Base-by-base conservation (phyloP, 2,113 vertebrate genomes). In the Otolemur garnettii region DNA sequence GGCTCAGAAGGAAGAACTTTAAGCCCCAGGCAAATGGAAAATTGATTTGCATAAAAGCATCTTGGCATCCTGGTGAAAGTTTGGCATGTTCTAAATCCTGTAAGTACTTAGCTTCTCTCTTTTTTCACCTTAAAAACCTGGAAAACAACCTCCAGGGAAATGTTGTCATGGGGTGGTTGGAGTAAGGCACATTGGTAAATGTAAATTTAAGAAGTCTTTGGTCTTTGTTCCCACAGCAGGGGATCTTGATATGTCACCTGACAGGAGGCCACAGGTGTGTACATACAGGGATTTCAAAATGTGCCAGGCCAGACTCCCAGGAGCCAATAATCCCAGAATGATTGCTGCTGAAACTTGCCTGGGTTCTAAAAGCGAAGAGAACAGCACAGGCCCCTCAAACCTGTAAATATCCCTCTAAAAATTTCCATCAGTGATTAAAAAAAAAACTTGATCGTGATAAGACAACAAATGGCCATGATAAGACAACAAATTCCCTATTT, bases 61-160 rank as follows among this genome's bases (percentile, higher is more conserved):
- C 68, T 84, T 55, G 38, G 35, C 18, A 60, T 4, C 18, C 8
- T 50, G 80, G 79, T 79, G 74, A 96, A 96, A 68, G 35, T 92
- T 45, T 75, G 83, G 68, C 30, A 91, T 12, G 53, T 82, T 80
- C 60, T 94, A 93, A 94, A 62, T 59, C 45, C 50, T 90, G 7
- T 75, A 91, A 93, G 71, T 62, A 72, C 62, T 84, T 87, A 84
- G 33, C 21, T 24, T 87, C 78, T 83, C 84, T 92, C 88, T 90
- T 83, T 91, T 84, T 77, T 92, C 84, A 90, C 55, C 71, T 84
- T 87, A 78, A 80, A 95, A 87, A 85, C 71, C 55, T 69, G 77
- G 50, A 90, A 96, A 96, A 87, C 80, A 93, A n/a, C 90, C 88
- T 92, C 42, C 11, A 82, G 90, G 90, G 95, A n/a, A 85, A 90